Conservation (phyloP, 1,140 invertebrate species). For the Lepidostoma basale region DNA sequence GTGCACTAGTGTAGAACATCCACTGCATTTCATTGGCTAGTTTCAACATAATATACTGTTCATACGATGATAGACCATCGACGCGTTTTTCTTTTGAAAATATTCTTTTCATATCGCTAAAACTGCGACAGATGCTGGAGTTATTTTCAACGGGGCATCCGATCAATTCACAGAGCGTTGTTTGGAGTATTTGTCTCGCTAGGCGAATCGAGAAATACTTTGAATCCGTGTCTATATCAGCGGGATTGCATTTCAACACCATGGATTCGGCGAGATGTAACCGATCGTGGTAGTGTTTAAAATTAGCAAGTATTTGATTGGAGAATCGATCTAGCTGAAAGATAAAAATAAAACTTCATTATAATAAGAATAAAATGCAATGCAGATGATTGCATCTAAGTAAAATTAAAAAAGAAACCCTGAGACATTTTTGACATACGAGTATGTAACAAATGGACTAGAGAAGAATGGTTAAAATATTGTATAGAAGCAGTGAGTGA, state of each 20-base stretch:
- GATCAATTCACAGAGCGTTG: conserved; percentile 8
- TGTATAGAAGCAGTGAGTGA: too few species aligned
- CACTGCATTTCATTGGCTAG: not conserved
- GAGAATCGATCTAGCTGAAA: conserved; percentile 11
- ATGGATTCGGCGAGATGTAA: conserved; percentile 19
- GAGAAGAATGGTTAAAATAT: too few species aligned
- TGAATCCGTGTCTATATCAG: conserved; percentile 2
- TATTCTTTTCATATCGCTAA: conserved; percentile 7
- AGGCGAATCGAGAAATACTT: not conserved
- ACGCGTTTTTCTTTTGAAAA: not conserved
- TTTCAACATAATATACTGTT: conserved; percentile 26
- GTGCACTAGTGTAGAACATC: not conserved
- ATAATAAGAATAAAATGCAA: not conserved
- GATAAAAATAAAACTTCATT: not conserved
- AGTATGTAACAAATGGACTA: too few species aligned
- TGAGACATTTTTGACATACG: too few species aligned
- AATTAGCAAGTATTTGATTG: conserved; percentile 10
- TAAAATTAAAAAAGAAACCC: too few species aligned
- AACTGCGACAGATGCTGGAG: not conserved
- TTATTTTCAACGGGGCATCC: not conserved
- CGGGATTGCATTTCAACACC: conserved; percentile 14
- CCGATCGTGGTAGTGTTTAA: conserved; percentile 18
- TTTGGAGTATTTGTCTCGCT: conserved; percentile 9
- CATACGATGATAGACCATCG: not conserved
- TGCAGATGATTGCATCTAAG: too few species aligned